These are phyloP conservation scores for Enteromius fasciolatus DNA, from an alignment of 2,797 vertebrate species.

Conservation along the genomic window DNA sequence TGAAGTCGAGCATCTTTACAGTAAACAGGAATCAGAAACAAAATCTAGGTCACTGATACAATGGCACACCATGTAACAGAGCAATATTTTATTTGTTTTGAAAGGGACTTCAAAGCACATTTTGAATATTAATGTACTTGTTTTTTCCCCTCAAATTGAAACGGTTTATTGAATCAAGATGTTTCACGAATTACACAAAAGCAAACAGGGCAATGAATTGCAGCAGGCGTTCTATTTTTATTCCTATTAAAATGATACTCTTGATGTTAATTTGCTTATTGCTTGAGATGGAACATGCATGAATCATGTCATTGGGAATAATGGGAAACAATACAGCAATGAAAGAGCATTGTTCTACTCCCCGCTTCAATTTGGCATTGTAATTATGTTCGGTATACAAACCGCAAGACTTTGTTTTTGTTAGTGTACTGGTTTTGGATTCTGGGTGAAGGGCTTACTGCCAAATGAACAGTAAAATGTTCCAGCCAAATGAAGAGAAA, in stretches of 20 bases:
- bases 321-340: slow-evolving; percentile 50
- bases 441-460: slow-evolving; percentile 42
- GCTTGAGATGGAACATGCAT: slow-evolving; percentile 49
- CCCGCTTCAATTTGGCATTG: slow-evolving; percentile 53
- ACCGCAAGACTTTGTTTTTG: slow-evolving; percentile 56
- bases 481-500: slow-evolving; percentile 57
- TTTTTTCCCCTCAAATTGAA: slow-evolving; percentile 45
- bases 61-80: slow-evolving; percentile 60
- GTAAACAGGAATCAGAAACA: slow-evolving; percentile 54
- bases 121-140: slow-evolving; percentile 59
- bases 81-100: slow-evolving; percentile 60
- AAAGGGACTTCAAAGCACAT: slow-evolving; percentile 56
- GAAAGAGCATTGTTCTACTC: slow-evolving; percentile 55
- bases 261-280: slow-evolving; percentile 54
- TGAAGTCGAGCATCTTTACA: slow-evolving; percentile 54
- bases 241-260: slow-evolving; percentile 49
- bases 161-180: slow-evolving; percentile 57
- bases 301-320: slow-evolving; percentile 55
- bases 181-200: slow-evolving; percentile 51
- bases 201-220: slow-evolving; percentile 46
- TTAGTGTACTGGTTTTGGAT: slow-evolving; percentile 49
- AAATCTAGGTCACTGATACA: slow-evolving; percentile 64
- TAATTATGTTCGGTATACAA: slow-evolving; percentile 59
- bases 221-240: slow-evolving; percentile 40
- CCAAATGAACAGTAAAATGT: slow-evolving; percentile 57